Evolutionary conservation across 2,797 vertebrate species (phyloP), one percentile per base, ranked within the genome.

Genomic region (Scarus forsteni): DNA sequence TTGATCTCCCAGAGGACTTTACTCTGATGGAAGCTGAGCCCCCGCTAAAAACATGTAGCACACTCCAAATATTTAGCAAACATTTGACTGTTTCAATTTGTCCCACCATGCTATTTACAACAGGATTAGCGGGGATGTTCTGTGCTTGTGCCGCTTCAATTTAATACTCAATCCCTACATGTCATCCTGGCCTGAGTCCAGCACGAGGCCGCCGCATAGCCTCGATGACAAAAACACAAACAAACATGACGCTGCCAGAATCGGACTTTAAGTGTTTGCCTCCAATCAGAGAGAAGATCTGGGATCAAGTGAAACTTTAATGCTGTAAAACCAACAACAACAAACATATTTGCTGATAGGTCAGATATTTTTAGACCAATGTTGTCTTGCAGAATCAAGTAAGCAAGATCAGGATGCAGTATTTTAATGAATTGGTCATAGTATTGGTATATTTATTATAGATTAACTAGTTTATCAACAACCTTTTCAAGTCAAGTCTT

Each of bases 91-190:
- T 68, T 85, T 83, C 67, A 66, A 76, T 86, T 80, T 66, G 80
- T 70, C 65, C 75, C 72, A 63, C 78, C 61, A 48, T 75, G 80
- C 72, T 75, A 84, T 81, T 81, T 85, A 79, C 70, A 79, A 72
- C 52, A 0, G 74, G 88, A 88, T 90, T 85, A 90, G 58, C 3
- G 0, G 38, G 66, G 80, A 82, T 83, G 75, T 88, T 81, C 81
- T 77, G 69, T 57, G 76, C 56, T 56, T 15, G 49, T 12, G 51
- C 27, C 11, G 67, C 64, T 73, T 73, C 55, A 70, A 52, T 84
- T 75, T 70, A 50, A 71, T 52, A 36, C 48, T 43, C 72, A 70
- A 82, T 75, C 73, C 76, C 69, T 62, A 70, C 75, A 85, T 73
- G 72, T 48, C 52, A 39, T 7, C 38, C 53, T 78, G 77, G 80